A percentile compares a stretch with the other conserved stretches of the same genome.
These are phyloP conservation scores for Zaprionus inermis DNA, from an alignment of 1,140 invertebrate genomes.

Conservation along the genomic window DNA sequence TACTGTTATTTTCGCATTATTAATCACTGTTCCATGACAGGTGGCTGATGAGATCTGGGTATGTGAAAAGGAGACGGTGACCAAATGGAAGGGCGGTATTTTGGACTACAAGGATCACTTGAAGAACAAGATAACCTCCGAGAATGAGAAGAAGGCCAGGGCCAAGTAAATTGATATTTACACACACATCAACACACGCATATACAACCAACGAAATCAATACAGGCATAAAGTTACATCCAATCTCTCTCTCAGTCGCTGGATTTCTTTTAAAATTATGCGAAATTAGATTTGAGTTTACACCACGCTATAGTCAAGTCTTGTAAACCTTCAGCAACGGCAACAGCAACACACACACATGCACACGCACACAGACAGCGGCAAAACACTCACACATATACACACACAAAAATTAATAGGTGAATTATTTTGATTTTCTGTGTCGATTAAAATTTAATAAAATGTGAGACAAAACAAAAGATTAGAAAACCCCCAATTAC, in stretches of 20 bases:
- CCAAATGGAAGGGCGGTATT: slow-evolving; percentile 98
- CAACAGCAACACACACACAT: slow-evolving; percentile 16
- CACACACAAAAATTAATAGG: slow-evolving; percentile 68
- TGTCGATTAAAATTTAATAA: slow-evolving; percentile 72
- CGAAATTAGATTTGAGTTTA: slow-evolving; percentile 63
- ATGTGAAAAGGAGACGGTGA: slow-evolving; percentile 97
- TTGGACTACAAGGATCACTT: slow-evolving; percentile 98
- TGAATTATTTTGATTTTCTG: slow-evolving; percentile 77
- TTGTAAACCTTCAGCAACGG: slow-evolving; percentile 36
- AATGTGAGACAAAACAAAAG: slow-evolving; percentile 39
- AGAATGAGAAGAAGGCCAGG: slow-evolving; percentile 79
- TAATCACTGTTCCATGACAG: slow-evolving; percentile 84
- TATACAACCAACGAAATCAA: slow-evolving; percentile 14
- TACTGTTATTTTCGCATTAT: no score
- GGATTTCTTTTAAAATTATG: slow-evolving; percentile 19
- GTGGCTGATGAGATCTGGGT: slow-evolving; percentile 99
- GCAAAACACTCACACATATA: slow-evolving; percentile 12
- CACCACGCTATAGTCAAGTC: slow-evolving; percentile 49
- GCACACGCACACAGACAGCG: slow-evolving; percentile 15
- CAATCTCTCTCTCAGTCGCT: slow-evolving; percentile 17
- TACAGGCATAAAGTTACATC: slow-evolving; percentile 33
- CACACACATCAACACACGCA: slow-evolving; percentile 15
- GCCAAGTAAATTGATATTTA: slow-evolving; percentile 64
- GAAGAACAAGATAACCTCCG: slow-evolving; percentile 85
- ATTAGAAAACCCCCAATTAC: slow-evolving; percentile 35